phyloP scores from a whole-genome alignment of 1,140 invertebrate species.

The Listronotus bonariensis region DNA sequence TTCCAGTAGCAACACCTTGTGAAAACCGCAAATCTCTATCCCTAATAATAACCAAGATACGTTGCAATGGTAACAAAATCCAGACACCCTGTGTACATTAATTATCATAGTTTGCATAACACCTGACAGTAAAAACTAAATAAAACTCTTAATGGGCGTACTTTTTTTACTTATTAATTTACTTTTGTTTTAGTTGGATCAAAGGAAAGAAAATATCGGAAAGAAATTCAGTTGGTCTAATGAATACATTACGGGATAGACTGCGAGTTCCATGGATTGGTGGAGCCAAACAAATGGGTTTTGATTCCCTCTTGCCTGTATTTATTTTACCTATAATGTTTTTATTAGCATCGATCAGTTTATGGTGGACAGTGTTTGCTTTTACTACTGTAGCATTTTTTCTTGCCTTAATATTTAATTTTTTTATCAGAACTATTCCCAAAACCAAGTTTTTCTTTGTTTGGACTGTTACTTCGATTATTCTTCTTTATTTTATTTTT shows the following conservation, averaged over 20 bases:
- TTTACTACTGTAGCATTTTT: conserved; percentile 67
- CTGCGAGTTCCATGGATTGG: conserved; percentile 50
- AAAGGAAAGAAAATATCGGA: conserved; percentile 41
- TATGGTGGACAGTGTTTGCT: conserved; percentile 65
- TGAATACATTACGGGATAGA: conserved; percentile 60
- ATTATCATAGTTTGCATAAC: too few relatives aligned
- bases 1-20: too few relatives aligned
- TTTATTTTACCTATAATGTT: conserved; percentile 65
- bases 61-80: too few relatives aligned
- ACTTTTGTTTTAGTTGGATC: conserved; percentile 46
- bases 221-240: conserved; percentile 32
- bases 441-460: conserved; percentile 68
- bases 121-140: too few relatives aligned
- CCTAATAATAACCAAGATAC: too few relatives aligned
- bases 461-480: conserved; percentile 68
- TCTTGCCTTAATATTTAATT: conserved; percentile 63
- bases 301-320: conserved; percentile 67
- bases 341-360: conserved; percentile 63
- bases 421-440: conserved; percentile 59
- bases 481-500: conserved; percentile 68
- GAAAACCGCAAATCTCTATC: too few relatives aligned
- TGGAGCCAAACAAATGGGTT: conserved; percentile 59
- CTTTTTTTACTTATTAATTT: too few relatives aligned
- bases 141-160: too few relatives aligned
- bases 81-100: too few relatives aligned